Percentiles rank a stretch among this genome's conserved stretches.
Evolutionary conservation across 2,797 vertebrate species (phyloP).

Genomic region (Poeciliopsis infans): DNA sequence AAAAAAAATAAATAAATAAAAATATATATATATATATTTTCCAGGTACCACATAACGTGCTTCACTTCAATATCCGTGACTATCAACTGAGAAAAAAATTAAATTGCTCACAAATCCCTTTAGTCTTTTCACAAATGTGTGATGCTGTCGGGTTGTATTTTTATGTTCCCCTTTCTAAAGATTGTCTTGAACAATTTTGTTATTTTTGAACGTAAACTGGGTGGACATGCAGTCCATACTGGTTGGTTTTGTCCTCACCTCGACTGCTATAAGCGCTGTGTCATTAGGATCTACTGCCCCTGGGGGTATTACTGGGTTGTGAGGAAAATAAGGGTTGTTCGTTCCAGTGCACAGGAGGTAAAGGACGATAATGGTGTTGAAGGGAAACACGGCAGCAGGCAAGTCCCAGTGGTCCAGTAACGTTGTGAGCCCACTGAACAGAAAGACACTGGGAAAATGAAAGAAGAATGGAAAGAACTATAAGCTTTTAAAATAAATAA

Average conservation of each 20-base stretch:
- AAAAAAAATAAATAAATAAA: too few relatives aligned
- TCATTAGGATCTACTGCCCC: slow-evolving; percentile 54
- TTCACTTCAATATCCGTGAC: background rate
- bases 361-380: slow-evolving; percentile 76
- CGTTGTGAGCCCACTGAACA: slow-evolving; percentile 71
- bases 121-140: background rate
- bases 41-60: background rate
- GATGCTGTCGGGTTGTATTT: background rate
- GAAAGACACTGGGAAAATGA: slow-evolving; percentile 67
- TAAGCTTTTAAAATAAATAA: background rate
- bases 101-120: background rate
- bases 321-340: slow-evolving; percentile 74
- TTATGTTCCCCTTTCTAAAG: background rate
- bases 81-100: background rate
- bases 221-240: background rate
- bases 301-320: slow-evolving; percentile 41
- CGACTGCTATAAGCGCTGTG: slow-evolving; percentile 57
- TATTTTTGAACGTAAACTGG: background rate
- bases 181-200: background rate
- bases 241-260: slow-evolving; percentile 58
- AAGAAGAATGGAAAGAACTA: background rate
- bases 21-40: background rate
- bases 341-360: slow-evolving; percentile 76
- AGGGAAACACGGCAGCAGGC: slow-evolving; percentile 78
- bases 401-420: slow-evolving; percentile 75